Percentiles rank a stretch among this genome's conserved stretches.
These are phyloP conservation scores for Fistularia commersonii DNA, from an alignment of 2,797 vertebrate genomes.

Conservation along the genomic window DNA sequence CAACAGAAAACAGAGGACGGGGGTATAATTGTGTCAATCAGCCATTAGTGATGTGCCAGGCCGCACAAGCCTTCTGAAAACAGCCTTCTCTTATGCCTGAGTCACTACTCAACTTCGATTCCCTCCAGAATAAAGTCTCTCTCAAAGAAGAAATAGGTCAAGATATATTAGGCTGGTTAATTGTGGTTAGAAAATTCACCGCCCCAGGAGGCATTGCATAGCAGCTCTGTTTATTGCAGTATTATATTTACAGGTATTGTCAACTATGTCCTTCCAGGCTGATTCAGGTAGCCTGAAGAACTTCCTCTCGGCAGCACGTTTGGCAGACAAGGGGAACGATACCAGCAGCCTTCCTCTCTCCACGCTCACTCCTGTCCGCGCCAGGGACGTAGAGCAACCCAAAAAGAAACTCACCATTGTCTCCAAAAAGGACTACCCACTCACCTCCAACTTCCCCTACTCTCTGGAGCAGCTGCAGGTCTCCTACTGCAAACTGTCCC, in stretches of 20 bases:
- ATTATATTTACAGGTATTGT: too few relatives aligned
- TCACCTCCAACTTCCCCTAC: conserved; percentile 88
- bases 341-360: conserved; percentile 76
- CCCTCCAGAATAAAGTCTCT: conserved; percentile 10
- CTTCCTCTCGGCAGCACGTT: conserved; percentile 87
- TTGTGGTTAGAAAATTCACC: conserved; percentile 45
- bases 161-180: conserved; percentile 34
- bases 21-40: too few relatives aligned
- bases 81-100: not conserved
- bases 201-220: not conserved
- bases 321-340: conserved; percentile 84
- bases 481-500: conserved; percentile 89
- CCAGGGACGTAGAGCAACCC: conserved; percentile 90
- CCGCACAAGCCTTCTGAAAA: too few relatives aligned
- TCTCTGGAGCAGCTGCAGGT: conserved; percentile 92
- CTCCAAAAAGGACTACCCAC: conserved; percentile 90
- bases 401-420: conserved; percentile 89
- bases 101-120: conserved; percentile 7
- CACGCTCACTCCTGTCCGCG: conserved; percentile 81
- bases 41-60: too few relatives aligned
- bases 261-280: conserved; percentile 70
- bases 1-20: too few relatives aligned
- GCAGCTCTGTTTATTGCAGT: conserved; percentile 1
- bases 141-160: conserved; percentile 44
- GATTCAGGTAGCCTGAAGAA: conserved; percentile 83